These are phyloP conservation scores for Drosophila vallismaia DNA, from an alignment of 2,888 invertebrate species.

Conservation along the genomic window DNA sequence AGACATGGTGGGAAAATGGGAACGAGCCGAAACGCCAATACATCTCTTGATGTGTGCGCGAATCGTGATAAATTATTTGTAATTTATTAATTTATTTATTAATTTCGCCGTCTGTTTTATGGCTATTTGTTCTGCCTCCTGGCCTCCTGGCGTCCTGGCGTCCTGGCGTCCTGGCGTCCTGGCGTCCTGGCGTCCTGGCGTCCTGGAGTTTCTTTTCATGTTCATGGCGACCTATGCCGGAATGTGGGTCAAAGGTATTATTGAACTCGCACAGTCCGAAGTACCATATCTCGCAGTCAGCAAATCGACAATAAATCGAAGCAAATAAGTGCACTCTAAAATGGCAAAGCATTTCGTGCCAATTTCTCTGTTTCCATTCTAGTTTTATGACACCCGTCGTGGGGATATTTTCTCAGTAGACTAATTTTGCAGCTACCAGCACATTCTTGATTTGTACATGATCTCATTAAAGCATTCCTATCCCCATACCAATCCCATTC, in stretches of 20 bases:
- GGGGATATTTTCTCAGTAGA: not conserved
- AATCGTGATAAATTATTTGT: conserved; percentile 77
- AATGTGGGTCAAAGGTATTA: conserved; percentile 1
- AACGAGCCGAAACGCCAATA: conserved; percentile 56
- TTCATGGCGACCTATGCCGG: conserved; percentile 6
- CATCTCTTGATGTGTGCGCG: conserved; percentile 27
- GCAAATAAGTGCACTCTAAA: conserved; percentile 1
- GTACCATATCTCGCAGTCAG: not conserved
- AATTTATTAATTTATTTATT: conserved; percentile 80
- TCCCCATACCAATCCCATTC: not conserved
- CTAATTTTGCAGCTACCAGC: not conserved
- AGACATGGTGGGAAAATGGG: conserved; percentile 39
- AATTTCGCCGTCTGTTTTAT: conserved; percentile 58
- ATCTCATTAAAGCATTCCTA: not conserved
- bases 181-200: too few species aligned
- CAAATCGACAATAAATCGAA: conserved; percentile 2
- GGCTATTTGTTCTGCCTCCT: conserved; percentile 39
- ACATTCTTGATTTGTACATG: not conserved
- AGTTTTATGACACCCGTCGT: conserved; percentile 3
- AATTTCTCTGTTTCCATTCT: not conserved
- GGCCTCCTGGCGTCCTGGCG: too few species aligned
- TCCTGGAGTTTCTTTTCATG: not conserved
- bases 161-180: too few species aligned
- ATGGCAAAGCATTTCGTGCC: not conserved
- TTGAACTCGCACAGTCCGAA: not conserved